These are phyloP conservation scores for Cheilosia pagana DNA, from an alignment of 2,888 invertebrate species.

Conservation along the genomic window DNA sequence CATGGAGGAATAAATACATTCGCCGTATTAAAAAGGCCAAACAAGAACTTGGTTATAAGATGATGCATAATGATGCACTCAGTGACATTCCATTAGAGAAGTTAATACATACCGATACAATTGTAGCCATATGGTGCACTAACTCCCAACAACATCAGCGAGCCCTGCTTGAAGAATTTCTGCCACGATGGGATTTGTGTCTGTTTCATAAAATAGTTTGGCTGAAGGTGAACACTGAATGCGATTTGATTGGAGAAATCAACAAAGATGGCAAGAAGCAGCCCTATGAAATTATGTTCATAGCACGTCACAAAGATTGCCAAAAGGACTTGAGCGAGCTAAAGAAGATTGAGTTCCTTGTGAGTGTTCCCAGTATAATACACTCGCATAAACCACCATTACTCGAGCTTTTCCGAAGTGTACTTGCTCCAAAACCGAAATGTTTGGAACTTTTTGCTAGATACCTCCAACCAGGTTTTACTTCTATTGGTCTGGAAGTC, in stretches of 20 bases:
- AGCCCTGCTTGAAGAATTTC: slow-evolving; percentile 88
- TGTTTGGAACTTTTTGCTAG: slow-evolving; percentile 96
- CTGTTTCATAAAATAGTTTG: slow-evolving; percentile 92
- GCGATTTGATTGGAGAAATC: slow-evolving; percentile 89
- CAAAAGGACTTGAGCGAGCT: slow-evolving; percentile 76
- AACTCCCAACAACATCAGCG: slow-evolving; percentile 90
- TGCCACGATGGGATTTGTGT: slow-evolving; percentile 91
- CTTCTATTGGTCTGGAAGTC: slow-evolving; percentile 94
- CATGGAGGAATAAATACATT: slow-evolving; percentile 98
- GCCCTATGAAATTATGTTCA: slow-evolving; percentile 92
- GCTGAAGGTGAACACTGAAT: slow-evolving; percentile 87
- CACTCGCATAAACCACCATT: slow-evolving; percentile 98
- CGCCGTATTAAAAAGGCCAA: slow-evolving; percentile 89
- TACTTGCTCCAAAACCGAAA: slow-evolving; percentile 85
- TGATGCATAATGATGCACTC: slow-evolving; percentile 91
- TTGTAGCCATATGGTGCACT: slow-evolving; percentile 96
- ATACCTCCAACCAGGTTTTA: slow-evolving; percentile 92
- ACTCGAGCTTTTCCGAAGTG: slow-evolving; percentile 84
- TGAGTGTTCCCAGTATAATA: slow-evolving; percentile 94
- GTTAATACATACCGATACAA: slow-evolving; percentile 86
- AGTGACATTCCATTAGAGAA: slow-evolving; percentile 88
- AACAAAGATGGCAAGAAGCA: slow-evolving; percentile 89
- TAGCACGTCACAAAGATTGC: slow-evolving; percentile 84
- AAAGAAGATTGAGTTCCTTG: slow-evolving; percentile 86
- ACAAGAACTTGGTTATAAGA: slow-evolving; percentile 87